A percentile compares a stretch with the other conserved stretches of the same genome.
phyloP scores from a whole-genome alignment of 35 echinoderm and acorn worm species.

The Hemicentrotus pulcherrimus region DNA sequence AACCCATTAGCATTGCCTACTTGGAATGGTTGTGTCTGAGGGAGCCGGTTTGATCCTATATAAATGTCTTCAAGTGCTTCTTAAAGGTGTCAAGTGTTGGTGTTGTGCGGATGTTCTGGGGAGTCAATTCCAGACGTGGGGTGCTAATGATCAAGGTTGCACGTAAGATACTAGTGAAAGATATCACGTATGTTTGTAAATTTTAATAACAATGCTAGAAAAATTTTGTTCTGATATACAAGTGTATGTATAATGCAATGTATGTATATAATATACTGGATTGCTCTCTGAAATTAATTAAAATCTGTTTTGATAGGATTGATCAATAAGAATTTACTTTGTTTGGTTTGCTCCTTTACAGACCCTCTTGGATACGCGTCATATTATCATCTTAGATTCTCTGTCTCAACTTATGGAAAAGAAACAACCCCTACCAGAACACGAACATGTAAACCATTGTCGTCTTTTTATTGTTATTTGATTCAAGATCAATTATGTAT shows the following conservation, averaged over 20 bases:
- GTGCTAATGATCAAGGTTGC: too few relatives aligned
- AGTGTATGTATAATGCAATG: neutral
- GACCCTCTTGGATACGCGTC: neutral
- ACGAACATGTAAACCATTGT: conserved; percentile 25
- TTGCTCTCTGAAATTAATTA: neutral
- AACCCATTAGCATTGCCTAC: too few relatives aligned
- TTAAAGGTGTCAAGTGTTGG: too few relatives aligned
- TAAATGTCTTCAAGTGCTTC: too few relatives aligned
- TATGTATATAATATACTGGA: neutral
- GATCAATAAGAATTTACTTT: neutral
- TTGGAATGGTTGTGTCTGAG: too few relatives aligned
- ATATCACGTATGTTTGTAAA: neutral
- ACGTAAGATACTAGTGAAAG: too few relatives aligned
- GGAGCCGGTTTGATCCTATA: too few relatives aligned
- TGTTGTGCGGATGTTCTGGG: too few relatives aligned
- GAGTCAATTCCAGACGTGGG: too few relatives aligned
- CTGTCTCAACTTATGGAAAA: neutral
- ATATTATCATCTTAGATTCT: conserved; percentile 1
- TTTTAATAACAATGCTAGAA: neutral
- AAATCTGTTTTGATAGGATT: neutral
- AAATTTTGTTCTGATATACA: neutral
- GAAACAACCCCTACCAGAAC: neutral
- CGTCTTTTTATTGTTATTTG: neutral
- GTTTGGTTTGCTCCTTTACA: neutral
- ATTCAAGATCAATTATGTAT: neutral